Evolutionary conservation across 2,888 invertebrate species (phyloP), one percentile per base, ranked within the genome.

Genomic region (Acanthosepion pharaonis): DNA sequence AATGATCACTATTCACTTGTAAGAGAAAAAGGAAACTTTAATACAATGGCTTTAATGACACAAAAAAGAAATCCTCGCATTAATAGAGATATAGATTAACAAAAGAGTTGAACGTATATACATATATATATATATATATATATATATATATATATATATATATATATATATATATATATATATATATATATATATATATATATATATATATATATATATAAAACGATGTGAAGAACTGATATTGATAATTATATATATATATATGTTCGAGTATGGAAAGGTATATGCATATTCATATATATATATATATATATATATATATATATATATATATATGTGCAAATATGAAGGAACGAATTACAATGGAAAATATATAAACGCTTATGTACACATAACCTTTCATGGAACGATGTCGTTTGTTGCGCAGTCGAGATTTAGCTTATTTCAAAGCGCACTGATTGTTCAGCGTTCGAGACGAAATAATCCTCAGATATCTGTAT

Each of bases 11-110:
- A 78, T 78, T 78, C 78, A 78, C n/a, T 78, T 78, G n/a, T n/a
- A n/a, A 78, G 78, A 78, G 78, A 78, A 78, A 78, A 33, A 78
- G 78, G 78, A 78, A 78, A 78, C 78, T n/a, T 78, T 78, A 78
- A 78, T 78, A 78, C 78, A 78, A 78, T 78, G 78, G 78, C 78
- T n/a, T 78, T 78, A 78, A 78, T 78, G 78, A 78, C 78, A 78
- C n/a, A 78, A 78, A 78, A 33, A 78, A 78, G 78, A 78, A 78
- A 78, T n/a, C n/a, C n/a, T n/a, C 78, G 78, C 78, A 78, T 78
- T 78, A 78, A 78, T 78, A 78, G 78, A n/a, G n/a, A 78, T 78
- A 78, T 78, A 33, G n/a, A 78, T 33, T n/a, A 78, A 78, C 78
- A 33, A 78, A 78, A 78, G n/a, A 78, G 11, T 78, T 9, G n/a